phyloP scores from a whole-genome alignment of 1,140 invertebrate species.

The Diachasma alloeum region DNA sequence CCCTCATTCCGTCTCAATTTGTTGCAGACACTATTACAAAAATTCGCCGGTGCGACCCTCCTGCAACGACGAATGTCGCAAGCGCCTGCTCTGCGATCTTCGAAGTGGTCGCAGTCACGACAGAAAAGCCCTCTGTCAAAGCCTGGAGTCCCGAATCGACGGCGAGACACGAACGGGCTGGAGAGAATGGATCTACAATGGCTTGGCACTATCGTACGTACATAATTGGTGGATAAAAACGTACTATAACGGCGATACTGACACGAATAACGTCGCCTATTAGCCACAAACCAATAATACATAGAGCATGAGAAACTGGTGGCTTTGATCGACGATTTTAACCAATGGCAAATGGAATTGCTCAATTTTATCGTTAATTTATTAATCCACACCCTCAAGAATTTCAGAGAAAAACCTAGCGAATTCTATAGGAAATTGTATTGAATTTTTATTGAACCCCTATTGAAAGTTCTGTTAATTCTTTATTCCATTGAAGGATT shows the following conservation, averaged over 20 bases:
- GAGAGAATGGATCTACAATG: conserved; percentile 86
- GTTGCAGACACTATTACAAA: conserved; percentile 83
- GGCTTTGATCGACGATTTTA: too few relatives aligned
- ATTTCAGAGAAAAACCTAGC: too few relatives aligned
- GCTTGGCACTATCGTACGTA: conserved; percentile 86
- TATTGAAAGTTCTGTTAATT: too few relatives aligned
- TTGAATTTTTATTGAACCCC: too few relatives aligned
- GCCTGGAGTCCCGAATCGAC: conserved; percentile 81
- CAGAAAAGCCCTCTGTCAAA: conserved; percentile 81
- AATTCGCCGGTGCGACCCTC: conserved; percentile 80
- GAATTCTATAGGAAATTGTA: too few relatives aligned
- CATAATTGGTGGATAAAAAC: conserved; percentile 46
- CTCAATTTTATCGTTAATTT: too few relatives aligned
- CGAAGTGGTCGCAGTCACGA: conserved; percentile 87
- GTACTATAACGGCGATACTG: conserved; percentile 37
- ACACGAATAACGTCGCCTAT: conserved; percentile 32
- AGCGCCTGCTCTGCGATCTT: conserved; percentile 84
- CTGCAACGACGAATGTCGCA: conserved; percentile 85
- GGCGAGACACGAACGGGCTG: conserved; percentile 76
- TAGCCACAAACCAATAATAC: conserved; percentile 1
- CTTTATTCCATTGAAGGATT: too few relatives aligned
- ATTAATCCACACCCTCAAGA: too few relatives aligned
- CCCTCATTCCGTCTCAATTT: too few relatives aligned
- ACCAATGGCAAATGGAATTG: too few relatives aligned
- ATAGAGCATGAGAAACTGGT: neutral